Percentiles rank a stretch among this genome's conserved stretches.
Conservation (phyloP, 1,140 invertebrate genomes). For the Calliphora vicina region DNA sequence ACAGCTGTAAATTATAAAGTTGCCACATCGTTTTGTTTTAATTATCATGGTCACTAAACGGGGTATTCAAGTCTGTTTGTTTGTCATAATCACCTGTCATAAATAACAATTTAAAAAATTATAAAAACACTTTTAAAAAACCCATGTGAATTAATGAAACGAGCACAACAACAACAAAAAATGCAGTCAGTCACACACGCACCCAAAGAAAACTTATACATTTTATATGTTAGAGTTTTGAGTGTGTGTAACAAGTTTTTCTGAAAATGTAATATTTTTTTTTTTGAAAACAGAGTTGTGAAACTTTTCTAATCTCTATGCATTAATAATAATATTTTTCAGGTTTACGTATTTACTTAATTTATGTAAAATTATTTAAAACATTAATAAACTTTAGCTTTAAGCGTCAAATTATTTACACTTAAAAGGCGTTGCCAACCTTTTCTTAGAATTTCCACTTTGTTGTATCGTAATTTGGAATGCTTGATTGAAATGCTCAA, state of each 20-base stretch:
- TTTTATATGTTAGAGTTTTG: too few species aligned
- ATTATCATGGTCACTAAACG: background rate
- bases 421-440: background rate
- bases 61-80: background rate
- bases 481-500: too few species aligned
- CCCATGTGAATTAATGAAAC: background rate
- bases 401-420: background rate
- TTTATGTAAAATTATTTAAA: background rate
- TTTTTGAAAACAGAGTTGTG: too few species aligned
- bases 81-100: background rate
- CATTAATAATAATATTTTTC: too few species aligned
- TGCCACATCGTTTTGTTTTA: background rate
- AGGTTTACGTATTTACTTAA: background rate
- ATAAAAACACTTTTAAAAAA: background rate
- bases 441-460: background rate
- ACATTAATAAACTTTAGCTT: background rate
- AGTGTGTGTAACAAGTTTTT: background rate
- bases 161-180: too few species aligned
- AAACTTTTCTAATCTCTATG: background rate
- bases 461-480: too few species aligned
- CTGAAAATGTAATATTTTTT: too few species aligned
- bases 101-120: constrained; percentile 2
- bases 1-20: constrained; percentile 4
- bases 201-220: too few species aligned
- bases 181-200: too few species aligned